A percentile compares a stretch with the other conserved stretches of the same genome.
phyloP scores from a whole-genome alignment of 2,113 vertebrate genomes.

The Baryphthengus martii region DNA sequence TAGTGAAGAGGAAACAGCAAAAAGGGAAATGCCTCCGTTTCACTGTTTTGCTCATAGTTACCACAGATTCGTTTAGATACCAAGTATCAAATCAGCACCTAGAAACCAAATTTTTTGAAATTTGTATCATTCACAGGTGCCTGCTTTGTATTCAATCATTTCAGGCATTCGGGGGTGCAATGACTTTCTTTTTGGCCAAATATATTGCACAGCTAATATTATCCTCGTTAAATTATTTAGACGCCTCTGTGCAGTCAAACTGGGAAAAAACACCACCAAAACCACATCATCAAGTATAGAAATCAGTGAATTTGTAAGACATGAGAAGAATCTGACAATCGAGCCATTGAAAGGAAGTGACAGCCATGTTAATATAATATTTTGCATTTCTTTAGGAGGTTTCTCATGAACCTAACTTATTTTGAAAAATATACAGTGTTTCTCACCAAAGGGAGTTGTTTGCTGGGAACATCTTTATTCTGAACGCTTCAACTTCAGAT shows the following conservation, averaged over 20 bases:
- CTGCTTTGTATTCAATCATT: not conserved
- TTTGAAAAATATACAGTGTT: not conserved
- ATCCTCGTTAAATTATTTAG: not conserved
- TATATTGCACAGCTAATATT: not conserved
- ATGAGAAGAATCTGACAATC: not conserved
- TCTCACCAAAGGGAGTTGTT: not conserved
- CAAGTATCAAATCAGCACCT: not conserved
- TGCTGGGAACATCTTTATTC: not conserved
- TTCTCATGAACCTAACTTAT: not conserved
- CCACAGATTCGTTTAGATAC: not conserved
- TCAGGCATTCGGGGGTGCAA: not conserved
- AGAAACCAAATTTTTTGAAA: not conserved
- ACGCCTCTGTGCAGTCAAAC: not conserved
- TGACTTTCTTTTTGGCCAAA: not conserved
- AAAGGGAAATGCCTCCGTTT: not conserved
- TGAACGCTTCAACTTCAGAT: not conserved
- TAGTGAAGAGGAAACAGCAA: not conserved
- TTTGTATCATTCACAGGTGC: not conserved
- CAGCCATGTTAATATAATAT: not conserved
- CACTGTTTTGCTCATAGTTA: not conserved
- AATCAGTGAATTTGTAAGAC: not conserved
- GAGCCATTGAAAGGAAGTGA: not conserved
- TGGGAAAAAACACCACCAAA: not conserved
- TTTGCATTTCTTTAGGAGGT: not conserved
- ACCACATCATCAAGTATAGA: not conserved